Percentiles rank a stretch among this genome's conserved stretches.
Evolutionary conservation across 1,140 invertebrate genomes (phyloP).

Genomic region (Trachymyrmex cornetzi): DNA sequence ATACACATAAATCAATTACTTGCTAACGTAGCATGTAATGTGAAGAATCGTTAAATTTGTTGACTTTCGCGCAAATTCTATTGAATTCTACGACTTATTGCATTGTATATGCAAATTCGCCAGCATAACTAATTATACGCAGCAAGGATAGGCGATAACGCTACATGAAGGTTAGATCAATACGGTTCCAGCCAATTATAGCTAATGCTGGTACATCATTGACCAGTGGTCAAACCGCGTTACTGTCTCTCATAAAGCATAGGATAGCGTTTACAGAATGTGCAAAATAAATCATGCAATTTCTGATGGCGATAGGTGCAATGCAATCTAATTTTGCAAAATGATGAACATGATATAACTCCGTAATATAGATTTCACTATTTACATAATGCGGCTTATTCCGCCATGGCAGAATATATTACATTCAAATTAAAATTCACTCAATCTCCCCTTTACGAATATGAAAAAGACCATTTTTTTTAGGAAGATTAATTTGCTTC

Average conservation of each 20-base stretch:
- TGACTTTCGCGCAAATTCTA: slow-evolving; percentile 2
- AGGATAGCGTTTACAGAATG: slow-evolving; percentile 67
- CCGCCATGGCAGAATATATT: slow-evolving; percentile 1
- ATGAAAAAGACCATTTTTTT: neutral
- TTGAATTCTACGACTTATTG: slow-evolving; percentile 24
- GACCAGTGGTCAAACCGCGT: slow-evolving; percentile 66
- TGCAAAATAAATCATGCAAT: slow-evolving; percentile 62
- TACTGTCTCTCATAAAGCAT: slow-evolving; percentile 68
- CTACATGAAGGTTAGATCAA: slow-evolving; percentile 65
- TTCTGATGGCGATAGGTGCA: slow-evolving; percentile 59
- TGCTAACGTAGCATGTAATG: neutral
- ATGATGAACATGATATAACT: slow-evolving; percentile 58
- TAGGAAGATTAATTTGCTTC: neutral
- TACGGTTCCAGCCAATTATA: slow-evolving; percentile 61
- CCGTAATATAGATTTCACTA: slow-evolving; percentile 56
- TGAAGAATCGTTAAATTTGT: neutral
- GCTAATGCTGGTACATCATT: slow-evolving; percentile 68
- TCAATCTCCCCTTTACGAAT: neutral
- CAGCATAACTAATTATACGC: slow-evolving; percentile 58
- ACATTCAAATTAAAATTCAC: slow-evolving; percentile 16
- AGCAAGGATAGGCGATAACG: slow-evolving; percentile 35
- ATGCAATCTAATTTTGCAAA: slow-evolving; percentile 54
- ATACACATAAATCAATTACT: neutral
- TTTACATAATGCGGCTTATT: slow-evolving; percentile 41
- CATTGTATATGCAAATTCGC: slow-evolving; percentile 35